Evolutionary conservation across 2,113 vertebrate genomes (phyloP).

Genomic region (Tor tambroides): DNA sequence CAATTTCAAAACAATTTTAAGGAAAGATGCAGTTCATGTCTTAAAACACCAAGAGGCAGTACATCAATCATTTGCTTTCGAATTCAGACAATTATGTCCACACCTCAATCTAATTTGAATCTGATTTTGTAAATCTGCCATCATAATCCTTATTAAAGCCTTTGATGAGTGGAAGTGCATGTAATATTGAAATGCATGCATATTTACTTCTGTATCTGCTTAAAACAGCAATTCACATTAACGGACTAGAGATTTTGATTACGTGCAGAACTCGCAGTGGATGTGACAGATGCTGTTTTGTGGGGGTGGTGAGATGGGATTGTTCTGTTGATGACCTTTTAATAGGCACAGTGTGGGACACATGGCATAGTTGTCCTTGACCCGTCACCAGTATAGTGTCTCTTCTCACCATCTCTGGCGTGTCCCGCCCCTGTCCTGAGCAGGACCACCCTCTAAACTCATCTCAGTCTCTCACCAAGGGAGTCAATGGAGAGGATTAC

Average conservation of each 20-base stretch:
- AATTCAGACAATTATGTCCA: background rate
- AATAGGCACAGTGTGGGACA: slow-evolving; percentile 58
- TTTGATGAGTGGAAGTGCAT: background rate
- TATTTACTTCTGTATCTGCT: background rate
- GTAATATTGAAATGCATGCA: background rate
- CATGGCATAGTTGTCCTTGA: slow-evolving; percentile 41
- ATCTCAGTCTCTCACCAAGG: background rate
- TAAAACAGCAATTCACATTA: slow-evolving; percentile 36
- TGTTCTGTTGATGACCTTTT: slow-evolving; percentile 25
- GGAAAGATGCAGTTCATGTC: background rate
- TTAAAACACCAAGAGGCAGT: background rate
- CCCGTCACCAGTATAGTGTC: background rate
- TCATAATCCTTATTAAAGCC: background rate
- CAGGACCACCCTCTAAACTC: slow-evolving; percentile 30
- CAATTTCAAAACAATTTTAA: too few species aligned
- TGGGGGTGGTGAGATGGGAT: slow-evolving; percentile 25
- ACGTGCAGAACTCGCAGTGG: slow-evolving; percentile 52
- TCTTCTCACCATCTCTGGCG: background rate
- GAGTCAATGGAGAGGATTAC: slow-evolving; percentile 39
- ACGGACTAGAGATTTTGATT: slow-evolving; percentile 45
- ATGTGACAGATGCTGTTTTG: slow-evolving; percentile 55
- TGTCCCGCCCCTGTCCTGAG: slow-evolving; percentile 33
- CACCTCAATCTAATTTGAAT: background rate
- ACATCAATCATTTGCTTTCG: background rate
- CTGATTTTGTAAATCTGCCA: background rate